Evolutionary conservation across 1,140 invertebrate species (phyloP), one percentile per base, ranked within the genome.

Genomic region (Aphidius gifuensis): DNA sequence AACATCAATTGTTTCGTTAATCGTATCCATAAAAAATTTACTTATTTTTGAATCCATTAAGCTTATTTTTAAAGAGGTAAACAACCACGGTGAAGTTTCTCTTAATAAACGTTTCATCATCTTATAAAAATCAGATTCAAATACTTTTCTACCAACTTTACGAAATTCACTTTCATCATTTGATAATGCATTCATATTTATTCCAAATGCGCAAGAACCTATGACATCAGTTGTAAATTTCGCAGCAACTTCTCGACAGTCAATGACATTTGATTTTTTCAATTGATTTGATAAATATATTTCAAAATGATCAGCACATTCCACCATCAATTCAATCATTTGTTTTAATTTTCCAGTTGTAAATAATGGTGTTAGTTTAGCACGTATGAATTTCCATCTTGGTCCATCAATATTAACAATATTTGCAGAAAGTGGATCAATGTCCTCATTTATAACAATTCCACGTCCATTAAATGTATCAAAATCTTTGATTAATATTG

Each of bases 401-500:
- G 44, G 62, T 6, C 71, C 76, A 39, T 67, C 43, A 44, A 44
- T 7, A 11, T 7, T 44, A 5, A 5, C 7, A 8, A 44, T 8
- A 8, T 7, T 44, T 8, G 4, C 6, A 6, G 80, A 76, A 2
- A 85, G 64, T 0, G 82, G 83, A 70, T 85, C 78, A 49, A 68
- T 72, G 11, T 78, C 66, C n/a, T 80, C 78, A 57, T 83, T 81
- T 32, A 77, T 74, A 50, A 77, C 74, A 1, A 80, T 49, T 4
- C 76, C 79, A 6, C 82, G 81, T 63, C 84, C 80, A 43, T 73
- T 65, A 44, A 86, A 87, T 43, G 77, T 67, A 39, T 77, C 68
- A 48, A 86, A 87, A 65, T 88, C 84, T 66, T 83, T 85, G 4
- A 84, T 78, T 23, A 88, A 61, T 4, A 89, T 80, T n/a, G 80